These are phyloP conservation scores for Lepidostoma basale DNA, from an alignment of 1,140 invertebrate species.

Conservation along the genomic window DNA sequence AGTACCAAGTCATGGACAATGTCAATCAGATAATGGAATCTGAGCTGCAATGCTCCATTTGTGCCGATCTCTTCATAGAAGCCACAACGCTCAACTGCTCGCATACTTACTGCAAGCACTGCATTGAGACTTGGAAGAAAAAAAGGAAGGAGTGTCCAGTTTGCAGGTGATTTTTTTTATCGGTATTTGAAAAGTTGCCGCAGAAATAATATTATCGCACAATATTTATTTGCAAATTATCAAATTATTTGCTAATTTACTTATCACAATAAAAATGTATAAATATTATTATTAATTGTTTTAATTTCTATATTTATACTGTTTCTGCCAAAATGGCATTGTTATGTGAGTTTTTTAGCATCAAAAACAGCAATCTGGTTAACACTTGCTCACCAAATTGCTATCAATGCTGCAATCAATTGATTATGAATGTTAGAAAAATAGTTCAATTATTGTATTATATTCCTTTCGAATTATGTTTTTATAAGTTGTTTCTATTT, in stretches of 20 bases:
- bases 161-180: slow-evolving; percentile 59
- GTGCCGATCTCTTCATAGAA: slow-evolving; percentile 75
- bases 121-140: slow-evolving; percentile 75
- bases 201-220: not conserved
- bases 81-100: slow-evolving; percentile 76
- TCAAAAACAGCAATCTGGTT: no score
- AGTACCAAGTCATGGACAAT: slow-evolving; percentile 56
- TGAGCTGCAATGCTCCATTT: slow-evolving; percentile 79
- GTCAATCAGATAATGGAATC: slow-evolving; percentile 73
- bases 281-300: not conserved
- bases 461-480: no score
- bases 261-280: not conserved
- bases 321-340: no score
- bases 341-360: no score
- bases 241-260: not conserved
- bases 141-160: slow-evolving; percentile 77
- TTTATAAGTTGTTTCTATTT: slow-evolving; percentile 36
- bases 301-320: not conserved
- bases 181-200: not conserved
- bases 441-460: no score
- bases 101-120: slow-evolving; percentile 79
- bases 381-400: no score
- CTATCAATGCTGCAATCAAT: no score
- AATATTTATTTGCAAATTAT: not conserved
- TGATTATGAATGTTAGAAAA: no score